A percentile compares a stretch with the other conserved stretches of the same genome.
These are phyloP conservation scores for Teleopsis dalmanni DNA, from an alignment of 1,140 invertebrate species.

Conservation along the genomic window DNA sequence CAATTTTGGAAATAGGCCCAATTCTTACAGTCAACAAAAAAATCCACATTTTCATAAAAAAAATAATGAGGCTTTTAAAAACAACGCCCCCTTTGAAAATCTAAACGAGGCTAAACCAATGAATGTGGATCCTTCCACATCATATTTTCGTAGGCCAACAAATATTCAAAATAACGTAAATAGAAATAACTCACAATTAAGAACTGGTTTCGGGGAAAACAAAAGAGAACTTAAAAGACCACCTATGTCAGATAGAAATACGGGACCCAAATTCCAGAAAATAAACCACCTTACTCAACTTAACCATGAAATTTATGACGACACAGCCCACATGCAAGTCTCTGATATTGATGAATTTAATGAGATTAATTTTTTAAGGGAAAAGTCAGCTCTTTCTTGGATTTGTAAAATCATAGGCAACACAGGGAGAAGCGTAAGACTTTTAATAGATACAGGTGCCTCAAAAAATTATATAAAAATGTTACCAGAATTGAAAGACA, in stretches of 20 bases:
- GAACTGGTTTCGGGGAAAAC: background rate
- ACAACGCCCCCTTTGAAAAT: background rate
- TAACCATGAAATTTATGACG: background rate
- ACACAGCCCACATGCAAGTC: background rate
- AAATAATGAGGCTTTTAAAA: background rate
- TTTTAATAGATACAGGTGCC: constrained; percentile 14
- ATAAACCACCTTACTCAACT: background rate
- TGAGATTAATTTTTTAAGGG: constrained; percentile 17
- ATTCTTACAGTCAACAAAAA: background rate
- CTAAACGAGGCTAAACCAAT: background rate
- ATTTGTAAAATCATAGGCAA: constrained; percentile 9
- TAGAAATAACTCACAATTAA: background rate
- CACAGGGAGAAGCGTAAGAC: constrained; percentile 13
- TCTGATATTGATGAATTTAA: background rate
- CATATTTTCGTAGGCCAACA: background rate
- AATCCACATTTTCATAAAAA: constrained; percentile 9
- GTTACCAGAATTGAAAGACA: background rate
- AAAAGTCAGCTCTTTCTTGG: constrained; percentile 11
- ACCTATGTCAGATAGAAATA: constrained; percentile 1
- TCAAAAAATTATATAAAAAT: constrained; percentile 14
- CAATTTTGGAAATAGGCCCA: background rate
- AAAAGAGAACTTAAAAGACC: constrained; percentile 1
- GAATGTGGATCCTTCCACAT: background rate
- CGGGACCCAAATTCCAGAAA: too few species aligned
- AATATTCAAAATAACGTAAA: background rate